Percentiles rank a stretch among this genome's conserved stretches.
phyloP scores from a whole-genome alignment of 1,140 invertebrate genomes.

The Eubasilissa regina region DNA sequence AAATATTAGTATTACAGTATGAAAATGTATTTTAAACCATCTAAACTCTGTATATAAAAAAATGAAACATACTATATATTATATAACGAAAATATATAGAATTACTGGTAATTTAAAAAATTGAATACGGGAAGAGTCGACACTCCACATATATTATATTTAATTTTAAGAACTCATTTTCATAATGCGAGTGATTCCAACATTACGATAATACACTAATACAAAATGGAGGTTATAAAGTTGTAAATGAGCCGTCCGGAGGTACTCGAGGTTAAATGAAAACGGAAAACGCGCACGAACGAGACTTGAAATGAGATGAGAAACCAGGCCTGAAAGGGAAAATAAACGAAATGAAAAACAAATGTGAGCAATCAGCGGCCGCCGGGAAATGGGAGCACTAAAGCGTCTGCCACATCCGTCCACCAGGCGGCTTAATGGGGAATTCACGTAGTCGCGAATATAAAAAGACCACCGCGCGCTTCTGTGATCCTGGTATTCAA shows the following conservation, averaged over 20 bases:
- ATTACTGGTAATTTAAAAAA: too few species aligned
- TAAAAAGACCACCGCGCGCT: slow-evolving; percentile 17
- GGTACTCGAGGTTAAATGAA: slow-evolving; percentile 29
- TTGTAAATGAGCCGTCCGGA: slow-evolving; percentile 25
- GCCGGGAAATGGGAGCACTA: slow-evolving; percentile 44
- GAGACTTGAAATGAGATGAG: slow-evolving; percentile 31
- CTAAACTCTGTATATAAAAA: too few species aligned
- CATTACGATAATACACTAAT: slow-evolving; percentile 24
- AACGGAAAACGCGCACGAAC: slow-evolving; percentile 24
- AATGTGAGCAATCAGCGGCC: slow-evolving; percentile 50
- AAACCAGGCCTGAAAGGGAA: slow-evolving; percentile 29
- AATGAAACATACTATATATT: too few species aligned
- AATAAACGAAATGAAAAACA: slow-evolving; percentile 55
- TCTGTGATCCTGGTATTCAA: slow-evolving; percentile 23
- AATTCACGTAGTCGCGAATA: slow-evolving; percentile 30
- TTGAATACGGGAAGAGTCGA: too few species aligned
- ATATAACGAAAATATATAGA: too few species aligned
- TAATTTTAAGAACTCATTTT: slow-evolving; percentile 4
- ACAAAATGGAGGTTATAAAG: slow-evolving; percentile 34
- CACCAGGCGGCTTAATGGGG: slow-evolving; percentile 33
- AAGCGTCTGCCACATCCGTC: slow-evolving; percentile 44
- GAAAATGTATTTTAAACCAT: too few species aligned
- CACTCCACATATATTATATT: too few species aligned
- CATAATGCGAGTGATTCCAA: background rate
- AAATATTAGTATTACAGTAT: too few species aligned